phyloP scores from a whole-genome alignment of 2,797 vertebrate genomes.

The Ctenopoma kingsleyae region DNA sequence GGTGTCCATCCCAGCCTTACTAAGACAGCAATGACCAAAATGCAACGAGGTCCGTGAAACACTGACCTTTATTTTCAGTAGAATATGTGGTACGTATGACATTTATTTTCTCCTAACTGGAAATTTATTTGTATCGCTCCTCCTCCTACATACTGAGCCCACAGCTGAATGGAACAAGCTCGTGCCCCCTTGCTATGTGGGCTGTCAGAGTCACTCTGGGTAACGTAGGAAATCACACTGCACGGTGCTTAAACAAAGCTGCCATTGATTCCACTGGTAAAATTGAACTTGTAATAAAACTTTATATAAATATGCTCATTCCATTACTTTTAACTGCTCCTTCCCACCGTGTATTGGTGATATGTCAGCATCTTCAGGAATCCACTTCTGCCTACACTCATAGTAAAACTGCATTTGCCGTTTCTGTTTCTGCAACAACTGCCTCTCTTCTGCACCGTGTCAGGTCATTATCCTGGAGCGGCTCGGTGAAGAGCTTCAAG shows the following conservation, averaged over 20 bases:
- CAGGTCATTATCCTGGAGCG: constrained; percentile 43
- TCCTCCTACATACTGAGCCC: constrained; percentile 48
- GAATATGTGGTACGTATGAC: constrained; percentile 6
- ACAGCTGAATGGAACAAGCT: constrained; percentile 55
- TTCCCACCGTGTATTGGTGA: background rate
- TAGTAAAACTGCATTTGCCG: background rate
- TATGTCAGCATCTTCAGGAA: background rate
- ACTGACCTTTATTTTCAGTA: too few relatives aligned
- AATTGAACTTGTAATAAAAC: background rate
- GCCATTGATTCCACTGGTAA: background rate
- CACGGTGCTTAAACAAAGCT: background rate
- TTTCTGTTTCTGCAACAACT: background rate
- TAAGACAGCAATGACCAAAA: background rate
- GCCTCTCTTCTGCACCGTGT: background rate
- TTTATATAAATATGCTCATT: background rate
- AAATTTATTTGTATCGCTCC: constrained; percentile 23
- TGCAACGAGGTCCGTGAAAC: too few relatives aligned
- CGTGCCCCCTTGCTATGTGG: constrained; percentile 36
- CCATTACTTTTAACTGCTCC: background rate
- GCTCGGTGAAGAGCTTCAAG: constrained; percentile 41
- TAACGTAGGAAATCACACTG: constrained; percentile 45
- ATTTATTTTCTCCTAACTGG: constrained; percentile 34
- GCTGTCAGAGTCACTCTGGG: constrained; percentile 26
- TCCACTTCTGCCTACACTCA: background rate
- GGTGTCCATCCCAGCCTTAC: too few relatives aligned